These are phyloP conservation scores for Oscheius sp. DNA, from an alignment of 2,888 invertebrate species.

Conservation along the genomic window DNA sequence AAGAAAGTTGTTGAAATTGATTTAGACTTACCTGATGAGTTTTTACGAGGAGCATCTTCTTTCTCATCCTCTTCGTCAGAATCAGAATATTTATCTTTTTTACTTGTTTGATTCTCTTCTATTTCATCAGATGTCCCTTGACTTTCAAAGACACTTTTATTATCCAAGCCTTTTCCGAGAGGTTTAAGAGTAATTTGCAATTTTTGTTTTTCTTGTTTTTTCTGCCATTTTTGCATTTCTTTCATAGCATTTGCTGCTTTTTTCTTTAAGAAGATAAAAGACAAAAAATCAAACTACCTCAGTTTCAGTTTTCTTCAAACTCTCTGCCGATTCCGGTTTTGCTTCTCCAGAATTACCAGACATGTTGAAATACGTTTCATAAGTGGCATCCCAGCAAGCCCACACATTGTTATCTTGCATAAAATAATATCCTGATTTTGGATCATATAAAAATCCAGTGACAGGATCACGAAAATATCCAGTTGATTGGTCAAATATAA, in stretches of 20 bases:
- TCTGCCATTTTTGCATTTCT: slow-evolving; percentile 94
- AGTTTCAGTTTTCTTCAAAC: slow-evolving; percentile 31
- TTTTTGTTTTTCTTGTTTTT: slow-evolving; percentile 88
- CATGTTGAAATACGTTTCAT: slow-evolving; percentile 60
- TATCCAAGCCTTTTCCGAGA: slow-evolving; percentile 29
- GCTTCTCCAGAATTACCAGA: slow-evolving; percentile 19
- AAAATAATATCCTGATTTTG: slow-evolving; percentile 82
- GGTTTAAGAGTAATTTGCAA: slow-evolving; percentile 50
- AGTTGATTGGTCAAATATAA: slow-evolving; percentile 90
- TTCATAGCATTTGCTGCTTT: slow-evolving; percentile 69
- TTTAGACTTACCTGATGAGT: neutral
- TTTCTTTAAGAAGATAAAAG: slow-evolving; percentile 65
- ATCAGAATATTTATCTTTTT: slow-evolving; percentile 1
- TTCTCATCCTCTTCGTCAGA: slow-evolving; percentile 20
- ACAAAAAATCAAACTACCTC: neutral
- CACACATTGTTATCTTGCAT: slow-evolving; percentile 89
- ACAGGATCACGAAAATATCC: slow-evolving; percentile 94
- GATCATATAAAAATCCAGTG: slow-evolving; percentile 94
- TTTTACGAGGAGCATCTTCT: neutral
- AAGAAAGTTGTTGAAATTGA: neutral
- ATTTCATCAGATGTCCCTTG: slow-evolving; percentile 4
- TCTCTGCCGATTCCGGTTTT: slow-evolving; percentile 6
- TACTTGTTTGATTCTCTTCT: neutral
- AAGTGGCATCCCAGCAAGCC: slow-evolving; percentile 87
- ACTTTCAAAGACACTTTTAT: slow-evolving; percentile 45